These are phyloP conservation scores for Parasteatoda lunata DNA, from an alignment of 2,888 invertebrate species.

Conservation along the genomic window DNA sequence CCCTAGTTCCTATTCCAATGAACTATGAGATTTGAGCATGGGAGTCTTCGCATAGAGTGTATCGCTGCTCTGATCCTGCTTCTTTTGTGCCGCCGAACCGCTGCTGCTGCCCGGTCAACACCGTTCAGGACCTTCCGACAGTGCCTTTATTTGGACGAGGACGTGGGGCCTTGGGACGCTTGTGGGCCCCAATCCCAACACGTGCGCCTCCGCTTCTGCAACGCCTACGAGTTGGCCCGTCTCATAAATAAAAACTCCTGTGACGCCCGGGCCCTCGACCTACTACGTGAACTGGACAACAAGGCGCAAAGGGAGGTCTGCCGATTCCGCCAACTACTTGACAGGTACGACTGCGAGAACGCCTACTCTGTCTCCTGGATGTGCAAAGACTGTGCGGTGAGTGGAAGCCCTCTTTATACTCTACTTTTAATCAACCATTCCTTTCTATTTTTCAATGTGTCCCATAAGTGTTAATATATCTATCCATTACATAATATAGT, in stretches of 20 bases:
- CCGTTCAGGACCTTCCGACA: constrained; percentile 41
- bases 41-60: constrained; percentile 68
- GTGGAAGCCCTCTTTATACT: constrained; percentile 13
- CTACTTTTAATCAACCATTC: neutral
- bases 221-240: constrained; percentile 64
- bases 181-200: constrained; percentile 49
- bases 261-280: constrained; percentile 29
- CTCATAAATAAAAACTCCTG: constrained; percentile 41
- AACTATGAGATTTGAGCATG: constrained; percentile 70
- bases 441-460: no score
- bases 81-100: constrained; percentile 18
- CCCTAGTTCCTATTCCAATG: constrained; percentile 70
- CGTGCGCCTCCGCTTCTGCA: constrained; percentile 69
- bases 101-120: constrained; percentile 11
- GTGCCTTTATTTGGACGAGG: constrained; percentile 69
- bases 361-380: constrained; percentile 71
- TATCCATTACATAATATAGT: no score
- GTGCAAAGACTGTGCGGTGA: constrained; percentile 71
- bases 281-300: constrained; percentile 44
- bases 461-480: no score
- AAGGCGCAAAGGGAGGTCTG: constrained; percentile 38
- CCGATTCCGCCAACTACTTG: constrained; percentile 65
- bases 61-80: constrained; percentile 62
- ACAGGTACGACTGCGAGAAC: constrained; percentile 71
- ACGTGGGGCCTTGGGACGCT: constrained; percentile 56